A percentile compares a stretch with the other conserved stretches of the same genome.
Evolutionary conservation across 2,888 invertebrate genomes (phyloP).

Genomic region (Cantharis rufa): DNA sequence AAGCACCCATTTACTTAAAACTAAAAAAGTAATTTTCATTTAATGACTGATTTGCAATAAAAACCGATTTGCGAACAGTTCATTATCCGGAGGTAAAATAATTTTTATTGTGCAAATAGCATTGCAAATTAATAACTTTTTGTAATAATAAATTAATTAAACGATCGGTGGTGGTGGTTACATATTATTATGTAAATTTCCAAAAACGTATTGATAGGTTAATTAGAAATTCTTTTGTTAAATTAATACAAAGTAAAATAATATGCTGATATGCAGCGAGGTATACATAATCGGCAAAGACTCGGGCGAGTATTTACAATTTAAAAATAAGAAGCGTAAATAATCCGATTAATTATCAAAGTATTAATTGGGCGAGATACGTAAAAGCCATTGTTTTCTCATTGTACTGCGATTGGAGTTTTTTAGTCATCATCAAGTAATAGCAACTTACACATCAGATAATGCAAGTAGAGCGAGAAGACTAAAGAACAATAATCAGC

Average conservation of each 20-base stretch:
- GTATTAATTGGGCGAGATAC: conserved; percentile 37
- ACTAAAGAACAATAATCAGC: conserved; percentile 35
- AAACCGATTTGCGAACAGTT: not conserved
- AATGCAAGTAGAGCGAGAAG: conserved; percentile 35
- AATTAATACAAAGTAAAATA: not conserved
- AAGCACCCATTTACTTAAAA: not conserved
- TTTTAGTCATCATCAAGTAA: conserved; percentile 22
- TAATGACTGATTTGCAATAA: not conserved
- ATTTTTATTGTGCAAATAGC: not conserved
- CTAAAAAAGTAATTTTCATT: not conserved
- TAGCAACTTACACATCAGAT: conserved; percentile 35
- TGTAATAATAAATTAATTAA: not conserved
- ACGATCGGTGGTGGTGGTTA: not conserved
- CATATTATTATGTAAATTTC: not conserved
- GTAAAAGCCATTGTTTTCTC: conserved; percentile 35
- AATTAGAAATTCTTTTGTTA: not conserved
- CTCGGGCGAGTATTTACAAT: conserved; percentile 30
- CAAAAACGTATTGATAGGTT: not conserved
- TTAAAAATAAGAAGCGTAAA: conserved; percentile 35
- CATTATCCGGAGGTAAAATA: not conserved
- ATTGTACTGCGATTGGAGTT: conserved; percentile 12
- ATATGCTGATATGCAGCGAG: no score
- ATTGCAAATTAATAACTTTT: not conserved
- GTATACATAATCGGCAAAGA: not conserved
- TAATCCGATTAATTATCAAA: conserved; percentile 37